Evolutionary conservation across 2,888 invertebrate genomes (phyloP), one percentile per base, ranked within the genome.

Genomic region (Rotaria macrura): DNA sequence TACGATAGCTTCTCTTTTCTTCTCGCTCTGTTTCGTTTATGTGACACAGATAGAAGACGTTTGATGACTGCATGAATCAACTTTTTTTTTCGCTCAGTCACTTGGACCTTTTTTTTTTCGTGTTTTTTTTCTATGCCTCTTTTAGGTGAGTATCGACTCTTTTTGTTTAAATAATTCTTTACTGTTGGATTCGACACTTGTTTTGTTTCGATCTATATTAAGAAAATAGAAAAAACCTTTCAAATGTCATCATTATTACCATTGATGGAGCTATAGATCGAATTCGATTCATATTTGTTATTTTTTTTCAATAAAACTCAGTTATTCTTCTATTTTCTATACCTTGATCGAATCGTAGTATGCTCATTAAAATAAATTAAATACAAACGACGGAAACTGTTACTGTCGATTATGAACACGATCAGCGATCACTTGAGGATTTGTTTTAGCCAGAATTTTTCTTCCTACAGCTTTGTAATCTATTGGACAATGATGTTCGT

Each of bases 381-480:
- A 65, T 65, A 17, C 5, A 65, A 34, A 65, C 34, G 14, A 52
- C 14, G 34, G 9, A 54, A 54, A 6, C 9, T 25, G 23, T 43
- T 79, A 79, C 10, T 43, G 79, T 14, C 79, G 79, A 79, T 79
- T 79, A 14, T 40, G 40, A 79, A 79, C 25, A 43, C 79, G 79
- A 79, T 79, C 79, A 25, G 79, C 79, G n/a, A 43, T 43, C 40
- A 79, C 40, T 79, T 79, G 40, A 12, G 79, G 79, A 79, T 79
- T 79, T 7, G 20, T 25, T 40, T 79, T 25, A 14, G n/a, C 40
- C 23, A 79, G n/a, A 20, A 43, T 4, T 79, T 79, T 40, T 43
- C 79, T 23, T n/a, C n/a, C 79, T 25, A 43, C 1, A 12, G 40
- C 43, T 79, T 79, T 79, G 12, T 79, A 79, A 79, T 79, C 79